Evolutionary conservation across 1,140 invertebrate species (phyloP), one percentile per base, ranked within the genome.

Genomic region (Araneus ventricosus): DNA sequence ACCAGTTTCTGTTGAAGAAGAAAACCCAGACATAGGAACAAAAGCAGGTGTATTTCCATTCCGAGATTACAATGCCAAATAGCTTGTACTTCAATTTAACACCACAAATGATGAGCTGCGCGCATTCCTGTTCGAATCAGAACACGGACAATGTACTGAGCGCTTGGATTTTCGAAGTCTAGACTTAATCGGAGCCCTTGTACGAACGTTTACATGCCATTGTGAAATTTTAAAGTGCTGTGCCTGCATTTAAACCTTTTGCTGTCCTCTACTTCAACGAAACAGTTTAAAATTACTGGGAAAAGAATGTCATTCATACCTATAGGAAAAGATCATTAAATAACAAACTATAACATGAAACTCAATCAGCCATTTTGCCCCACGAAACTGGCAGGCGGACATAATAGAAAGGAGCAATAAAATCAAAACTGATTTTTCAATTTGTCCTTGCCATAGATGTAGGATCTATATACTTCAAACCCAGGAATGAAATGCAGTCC

Each of bases 91-190:
- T 30, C 30, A 75, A 75, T 34, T 75, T 20, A 75, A 14, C 3
- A 20, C 10, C 5, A 4, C 27, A 75, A 30, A 20, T 75, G 70
- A 75, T 75, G 70, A 52, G n/a, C 14, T 39, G 30, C 24, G 52
- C 84, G 61, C 84, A 86, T 59, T 86, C 84, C 52, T 34, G n/a
- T 22, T 34, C n/a, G 30, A 75, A 75, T 75, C 70, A 75, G 10
- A 34, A 10, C 30, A 34, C 14, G 24, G 63, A 34, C 70, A 75
- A 75, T 34, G 34, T 27, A 30, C 34, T 30, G 14, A 34, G n/a
- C 10, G 63, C 63, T 67, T 27, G 4, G 6, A 67, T 7, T 67
- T n/a, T 85, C n/a, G 17, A 1, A 85, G 84, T 86, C 84, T 86
- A 86, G 84, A 86, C 84, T 86, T 17, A 17, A 37, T 86, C 24